Evolutionary conservation across 2,797 vertebrate species (phyloP).

Genomic region (Salmo trutta): DNA sequence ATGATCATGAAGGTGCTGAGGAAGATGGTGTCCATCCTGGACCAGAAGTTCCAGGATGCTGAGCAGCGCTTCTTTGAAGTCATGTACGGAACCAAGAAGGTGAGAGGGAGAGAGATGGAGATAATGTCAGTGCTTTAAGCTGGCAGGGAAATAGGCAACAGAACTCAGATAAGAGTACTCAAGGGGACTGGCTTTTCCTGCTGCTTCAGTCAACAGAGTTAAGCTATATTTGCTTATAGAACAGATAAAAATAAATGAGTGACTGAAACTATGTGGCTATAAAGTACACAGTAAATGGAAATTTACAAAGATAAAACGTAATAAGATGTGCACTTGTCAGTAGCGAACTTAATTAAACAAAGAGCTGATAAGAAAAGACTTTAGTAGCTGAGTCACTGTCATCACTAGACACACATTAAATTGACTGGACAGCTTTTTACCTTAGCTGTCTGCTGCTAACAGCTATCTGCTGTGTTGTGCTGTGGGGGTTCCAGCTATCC

Average conservation of each 20-base stretch:
- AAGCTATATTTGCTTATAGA: constrained; percentile 20
- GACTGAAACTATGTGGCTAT: not conserved
- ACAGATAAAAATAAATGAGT: constrained; percentile 25
- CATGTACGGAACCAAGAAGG: constrained; percentile 97
- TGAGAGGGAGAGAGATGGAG: constrained; percentile 68
- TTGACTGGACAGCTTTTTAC: not conserved
- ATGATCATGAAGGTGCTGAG: constrained; percentile 98
- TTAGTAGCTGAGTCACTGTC: not conserved
- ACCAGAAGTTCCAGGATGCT: constrained; percentile 90
- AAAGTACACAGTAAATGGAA: not conserved
- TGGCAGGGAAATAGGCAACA: constrained; percentile 21
- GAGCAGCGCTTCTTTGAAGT: constrained; percentile 94
- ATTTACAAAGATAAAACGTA: not conserved
- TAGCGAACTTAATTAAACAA: not conserved
- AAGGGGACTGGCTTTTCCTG: constrained; percentile 25
- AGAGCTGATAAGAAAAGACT: not conserved
- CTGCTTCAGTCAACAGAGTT: not conserved
- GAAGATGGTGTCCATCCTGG: constrained; percentile 90
- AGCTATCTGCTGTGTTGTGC: not conserved
- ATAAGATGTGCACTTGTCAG: not conserved
- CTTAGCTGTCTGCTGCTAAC: not conserved
- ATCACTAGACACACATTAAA: not conserved
- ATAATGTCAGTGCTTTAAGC: not conserved
- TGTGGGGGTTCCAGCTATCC: constrained; percentile 3
- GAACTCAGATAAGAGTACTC: constrained; percentile 27